Evolutionary conservation across 2,113 vertebrate genomes (phyloP).

Genomic region (Sphaerodactylus townsendi): DNA sequence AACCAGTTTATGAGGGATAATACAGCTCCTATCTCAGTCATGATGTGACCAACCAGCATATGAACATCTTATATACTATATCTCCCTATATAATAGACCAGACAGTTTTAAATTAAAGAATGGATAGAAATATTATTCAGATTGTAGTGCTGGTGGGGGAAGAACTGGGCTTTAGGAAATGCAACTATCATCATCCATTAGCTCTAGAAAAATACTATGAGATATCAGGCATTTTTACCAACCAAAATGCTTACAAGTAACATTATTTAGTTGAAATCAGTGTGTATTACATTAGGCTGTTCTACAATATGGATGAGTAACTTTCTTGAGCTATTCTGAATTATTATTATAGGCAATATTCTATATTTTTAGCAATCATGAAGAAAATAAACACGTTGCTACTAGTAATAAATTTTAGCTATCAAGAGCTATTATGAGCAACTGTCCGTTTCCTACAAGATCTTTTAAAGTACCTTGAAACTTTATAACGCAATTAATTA

Average conservation of each 20-base stretch:
- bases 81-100: not conserved
- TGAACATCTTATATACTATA: not conserved
- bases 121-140: not conserved
- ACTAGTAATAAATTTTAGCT: not conserved
- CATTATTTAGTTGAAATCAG: not conserved
- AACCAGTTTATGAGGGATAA: not conserved
- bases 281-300: not conserved
- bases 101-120: not conserved
- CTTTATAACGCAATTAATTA: not conserved
- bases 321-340: constrained; percentile 1
- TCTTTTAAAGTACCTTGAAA: not conserved
- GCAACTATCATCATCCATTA: not conserved
- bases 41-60: not conserved
- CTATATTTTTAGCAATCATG: not conserved
- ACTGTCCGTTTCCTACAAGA: not conserved
- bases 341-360: not conserved
- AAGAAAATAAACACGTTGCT: not conserved
- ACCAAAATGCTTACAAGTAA: not conserved
- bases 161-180: not conserved
- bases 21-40: not conserved
- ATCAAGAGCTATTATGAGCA: not conserved
- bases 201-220: not conserved
- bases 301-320: not conserved
- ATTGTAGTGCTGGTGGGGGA: not conserved
- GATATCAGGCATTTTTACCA: not conserved